These are phyloP conservation scores for Liasis olivaceus DNA, from an alignment of 2,797 vertebrate genomes.

Conservation along the genomic window DNA sequence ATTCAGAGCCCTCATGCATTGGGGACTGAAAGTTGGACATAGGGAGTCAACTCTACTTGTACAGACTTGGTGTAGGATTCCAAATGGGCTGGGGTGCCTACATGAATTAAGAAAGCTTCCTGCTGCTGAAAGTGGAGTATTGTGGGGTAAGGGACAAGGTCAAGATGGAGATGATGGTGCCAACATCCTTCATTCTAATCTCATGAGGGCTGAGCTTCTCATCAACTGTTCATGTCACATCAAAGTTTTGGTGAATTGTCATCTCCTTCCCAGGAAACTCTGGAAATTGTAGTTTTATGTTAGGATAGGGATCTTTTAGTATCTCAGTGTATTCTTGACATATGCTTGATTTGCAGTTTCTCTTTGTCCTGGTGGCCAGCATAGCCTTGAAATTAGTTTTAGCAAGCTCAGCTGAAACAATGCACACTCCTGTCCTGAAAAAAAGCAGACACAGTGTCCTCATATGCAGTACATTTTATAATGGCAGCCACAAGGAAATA, in stretches of 20 bases:
- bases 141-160: neutral
- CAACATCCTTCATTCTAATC: neutral
- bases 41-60: too few relatives aligned
- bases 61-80: neutral
- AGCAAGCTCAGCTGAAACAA: neutral
- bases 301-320: too few relatives aligned
- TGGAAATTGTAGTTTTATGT: too few relatives aligned
- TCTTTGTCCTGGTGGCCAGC: neutral
- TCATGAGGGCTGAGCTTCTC: too few relatives aligned
- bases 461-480: neutral
- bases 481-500: constrained; percentile 6
- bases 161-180: neutral
- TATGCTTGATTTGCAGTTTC: neutral
- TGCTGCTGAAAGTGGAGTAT: neutral
- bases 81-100: neutral
- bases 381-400: neutral
- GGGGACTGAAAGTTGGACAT: too few relatives aligned
- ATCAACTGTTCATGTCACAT: too few relatives aligned
- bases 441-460: neutral
- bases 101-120: neutral
- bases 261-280: too few relatives aligned
- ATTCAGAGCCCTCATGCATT: too few relatives aligned
- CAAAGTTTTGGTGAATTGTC: too few relatives aligned
- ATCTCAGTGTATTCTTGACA: neutral
- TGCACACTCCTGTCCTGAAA: rapidly evolving